A percentile compares a stretch with the other conserved stretches of the same genome.
Evolutionary conservation across 37 sponge, comb jelly and placozoan species (phyloP).

Genomic region (Agelas oroides): DNA sequence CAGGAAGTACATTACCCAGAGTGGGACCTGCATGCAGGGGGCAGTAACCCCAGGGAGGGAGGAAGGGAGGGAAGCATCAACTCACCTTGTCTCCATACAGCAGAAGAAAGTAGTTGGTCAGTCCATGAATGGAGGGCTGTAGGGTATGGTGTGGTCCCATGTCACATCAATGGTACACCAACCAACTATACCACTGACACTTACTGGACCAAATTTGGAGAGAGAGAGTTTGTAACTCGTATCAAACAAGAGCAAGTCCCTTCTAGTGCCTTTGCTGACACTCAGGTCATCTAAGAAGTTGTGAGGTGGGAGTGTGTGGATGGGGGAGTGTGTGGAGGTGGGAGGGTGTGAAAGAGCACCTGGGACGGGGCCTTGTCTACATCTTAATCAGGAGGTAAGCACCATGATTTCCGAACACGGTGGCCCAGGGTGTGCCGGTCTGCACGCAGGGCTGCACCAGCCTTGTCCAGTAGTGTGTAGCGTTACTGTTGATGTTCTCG

Average conservation of each 20-base stretch:
- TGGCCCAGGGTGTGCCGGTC: conserved; percentile 52
- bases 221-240: conserved; percentile 20
- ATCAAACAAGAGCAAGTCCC: conserved; percentile 31
- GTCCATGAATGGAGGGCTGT: conserved; percentile 26
- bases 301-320: background rate
- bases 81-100: background rate
- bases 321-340: background rate
- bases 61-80: too few relatives aligned
- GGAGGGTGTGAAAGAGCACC: background rate
- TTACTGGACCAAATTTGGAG: conserved; percentile 45
- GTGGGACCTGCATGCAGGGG: conserved; percentile 5
- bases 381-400: too few relatives aligned
- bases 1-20: conserved; percentile 48
- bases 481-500: conserved; percentile 63
- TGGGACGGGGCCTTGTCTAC: too few relatives aligned
- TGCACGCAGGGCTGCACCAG: conserved; percentile 53
- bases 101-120: conserved; percentile 46
- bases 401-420: conserved; percentile 73
- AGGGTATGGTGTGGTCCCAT: too few relatives aligned
- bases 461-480: conserved; percentile 55
- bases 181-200: background rate
- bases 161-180: background rate
- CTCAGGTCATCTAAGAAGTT: conserved; percentile 24
- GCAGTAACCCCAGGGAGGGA: background rate
- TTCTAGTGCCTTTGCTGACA: conserved; percentile 20